These are phyloP conservation scores for Sebastiscus tertius DNA, from an alignment of 2,797 vertebrate genomes.

Conservation along the genomic window DNA sequence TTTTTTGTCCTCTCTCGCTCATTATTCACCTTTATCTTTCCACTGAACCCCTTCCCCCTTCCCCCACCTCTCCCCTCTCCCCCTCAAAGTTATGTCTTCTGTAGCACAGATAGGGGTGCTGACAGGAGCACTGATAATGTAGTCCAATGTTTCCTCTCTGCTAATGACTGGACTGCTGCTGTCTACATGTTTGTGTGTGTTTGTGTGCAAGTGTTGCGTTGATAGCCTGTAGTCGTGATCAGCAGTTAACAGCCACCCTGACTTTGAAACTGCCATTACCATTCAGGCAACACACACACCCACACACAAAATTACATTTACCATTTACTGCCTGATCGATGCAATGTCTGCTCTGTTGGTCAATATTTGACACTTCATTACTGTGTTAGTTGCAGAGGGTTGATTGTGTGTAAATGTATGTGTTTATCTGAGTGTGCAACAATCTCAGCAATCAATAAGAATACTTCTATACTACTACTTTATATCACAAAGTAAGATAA, in stretches of 20 bases:
- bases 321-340: conserved; percentile 54
- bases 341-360: conserved; percentile 45
- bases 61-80: neutral
- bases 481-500: neutral
- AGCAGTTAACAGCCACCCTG: conserved; percentile 25
- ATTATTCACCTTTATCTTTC: conserved; percentile 29
- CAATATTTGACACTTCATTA: conserved; percentile 66
- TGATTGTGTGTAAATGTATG: conserved; percentile 40
- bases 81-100: conserved; percentile 22
- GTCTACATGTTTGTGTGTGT: neutral
- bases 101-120: conserved; percentile 23
- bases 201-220: conserved; percentile 5
- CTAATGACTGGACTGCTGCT: conserved; percentile 43
- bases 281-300: conserved; percentile 6
- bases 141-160: conserved; percentile 43
- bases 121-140: conserved; percentile 54
- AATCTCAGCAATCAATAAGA: conserved; percentile 6
- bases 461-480: neutral
- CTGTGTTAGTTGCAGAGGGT: conserved; percentile 28
- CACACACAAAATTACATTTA: conserved; percentile 36
- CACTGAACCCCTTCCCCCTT: neutral
- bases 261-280: conserved; percentile 34
- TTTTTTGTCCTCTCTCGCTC: neutral
- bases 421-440: conserved; percentile 21
- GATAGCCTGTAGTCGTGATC: conserved; percentile 38